Evolutionary conservation across 30 jellyfish, hydroid and myxozoan genomes (phyloP), one percentile per base, ranked within the genome.

Genomic region (Nemopilema nomurai): DNA sequence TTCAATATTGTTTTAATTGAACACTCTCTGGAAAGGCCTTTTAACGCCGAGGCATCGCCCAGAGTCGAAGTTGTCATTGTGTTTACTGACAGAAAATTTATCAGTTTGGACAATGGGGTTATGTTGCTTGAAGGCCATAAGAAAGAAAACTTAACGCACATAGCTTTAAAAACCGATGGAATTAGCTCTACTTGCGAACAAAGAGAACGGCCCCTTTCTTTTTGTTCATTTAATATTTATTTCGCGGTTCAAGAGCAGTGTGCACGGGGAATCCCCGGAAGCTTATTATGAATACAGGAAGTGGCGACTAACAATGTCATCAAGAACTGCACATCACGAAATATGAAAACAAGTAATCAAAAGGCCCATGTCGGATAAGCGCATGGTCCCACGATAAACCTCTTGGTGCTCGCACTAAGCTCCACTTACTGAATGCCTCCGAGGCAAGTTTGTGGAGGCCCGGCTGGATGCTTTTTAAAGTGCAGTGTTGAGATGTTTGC

Each of bases 221-320:
- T 41, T 13, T 41, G 57, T 3, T 13, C 9, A 41, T 41, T 6
- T 6, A 41, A 13, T 41, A 3, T 41, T 41, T 41, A 41, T 41
- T 41, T 6, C 13, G 57, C 57, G 57, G 57, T 41, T 41, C 13
- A 13, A 13, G 6, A 41, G 13, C 57, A 3, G 57, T 41, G 13
- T 41, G 57, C 57, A 4, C 8, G 33, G 87, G 87, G 87, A 62
- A 77, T 77, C 87, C 87, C 87, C 68, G 78, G 87, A 65, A 77
- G 65, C 87, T 57, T 63, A 65, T 75, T 25, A 28, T 77, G 67
- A 63, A 23, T 53, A 77, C 68, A 63, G 87, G 87, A 77, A 77
- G 87, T 53, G 87, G 65, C 87, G 57, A 77, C 33, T 77, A 17
- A 17, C 29, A 65, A 63, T 76, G 87, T 77, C 87, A 77, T 62